Conservation (phyloP, 2,797 vertebrate species). For the Myioborus melanocephalus region DNA sequence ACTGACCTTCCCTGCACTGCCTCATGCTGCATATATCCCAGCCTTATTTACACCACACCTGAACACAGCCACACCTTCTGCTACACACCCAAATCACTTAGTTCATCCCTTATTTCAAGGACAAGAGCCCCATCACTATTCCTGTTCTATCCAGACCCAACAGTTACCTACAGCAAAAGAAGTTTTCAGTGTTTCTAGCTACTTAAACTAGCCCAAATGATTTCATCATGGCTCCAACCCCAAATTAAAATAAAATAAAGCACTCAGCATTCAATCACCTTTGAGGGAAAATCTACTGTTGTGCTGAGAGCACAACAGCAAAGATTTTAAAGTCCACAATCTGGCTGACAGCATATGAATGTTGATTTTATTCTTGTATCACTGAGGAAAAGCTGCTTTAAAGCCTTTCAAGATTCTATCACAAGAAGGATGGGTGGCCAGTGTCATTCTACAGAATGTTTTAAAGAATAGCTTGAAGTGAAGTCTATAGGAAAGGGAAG, state of each 20-base stretch:
- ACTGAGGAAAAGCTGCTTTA: background rate
- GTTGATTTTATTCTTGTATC: background rate
- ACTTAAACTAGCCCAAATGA: constrained; percentile 47
- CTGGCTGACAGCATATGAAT: background rate
- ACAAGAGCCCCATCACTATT: constrained; percentile 77
- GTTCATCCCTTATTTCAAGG: constrained; percentile 83
- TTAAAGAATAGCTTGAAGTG: background rate
- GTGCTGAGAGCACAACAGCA: background rate
- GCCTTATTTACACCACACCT: constrained; percentile 78
- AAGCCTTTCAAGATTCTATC: background rate
- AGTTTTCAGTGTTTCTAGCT: constrained; percentile 60
- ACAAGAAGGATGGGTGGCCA: background rate
- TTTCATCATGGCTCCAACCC: background rate
- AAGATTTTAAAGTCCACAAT: background rate
- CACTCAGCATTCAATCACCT: background rate
- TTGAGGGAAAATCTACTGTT: background rate
- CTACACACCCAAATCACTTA: constrained; percentile 77
- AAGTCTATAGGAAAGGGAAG: background rate
- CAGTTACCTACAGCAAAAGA: constrained; percentile 64
- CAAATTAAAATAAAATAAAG: constrained; percentile 5
- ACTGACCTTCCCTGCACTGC: constrained; percentile 71
- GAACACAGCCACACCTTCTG: constrained; percentile 67
- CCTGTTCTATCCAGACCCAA: constrained; percentile 69
- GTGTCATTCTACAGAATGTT: background rate
- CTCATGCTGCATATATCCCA: constrained; percentile 80